Conservation (phyloP, 1,140 invertebrate genomes). For the Brachionus rubens region DNA sequence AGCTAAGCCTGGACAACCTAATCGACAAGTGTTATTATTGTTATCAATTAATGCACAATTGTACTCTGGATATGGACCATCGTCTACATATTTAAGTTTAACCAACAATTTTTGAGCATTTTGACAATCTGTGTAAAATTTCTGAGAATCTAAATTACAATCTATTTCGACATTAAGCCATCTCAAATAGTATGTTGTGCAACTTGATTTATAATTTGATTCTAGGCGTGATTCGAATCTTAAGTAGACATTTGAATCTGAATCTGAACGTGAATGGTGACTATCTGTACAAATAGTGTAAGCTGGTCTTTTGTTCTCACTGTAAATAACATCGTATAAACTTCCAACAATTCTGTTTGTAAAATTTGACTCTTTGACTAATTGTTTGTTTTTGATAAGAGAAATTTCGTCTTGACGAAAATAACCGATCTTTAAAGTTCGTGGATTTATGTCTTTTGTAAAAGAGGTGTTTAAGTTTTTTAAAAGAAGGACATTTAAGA, state of each 20-base stretch:
- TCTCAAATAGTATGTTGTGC: too few species aligned
- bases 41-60: neutral
- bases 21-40: neutral
- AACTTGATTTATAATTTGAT: too few species aligned
- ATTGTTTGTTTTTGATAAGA: neutral
- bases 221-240: too few species aligned
- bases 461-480: neutral
- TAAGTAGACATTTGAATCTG: too few species aligned
- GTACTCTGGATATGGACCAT: neutral
- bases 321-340: neutral
- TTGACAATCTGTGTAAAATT: neutral
- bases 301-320: neutral
- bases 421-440: neutral
- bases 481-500: neutral
- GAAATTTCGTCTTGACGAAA: neutral
- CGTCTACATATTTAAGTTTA: neutral
- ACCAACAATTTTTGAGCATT: neutral
- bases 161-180: neutral
- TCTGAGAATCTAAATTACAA: neutral
- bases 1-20: neutral
- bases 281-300: neutral
- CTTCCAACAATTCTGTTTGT: neutral
- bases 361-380: neutral
- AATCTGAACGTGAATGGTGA: neutral
- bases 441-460: neutral